Conservation (phyloP, 1,140 invertebrate genomes). For the Hyphantria cunea region DNA sequence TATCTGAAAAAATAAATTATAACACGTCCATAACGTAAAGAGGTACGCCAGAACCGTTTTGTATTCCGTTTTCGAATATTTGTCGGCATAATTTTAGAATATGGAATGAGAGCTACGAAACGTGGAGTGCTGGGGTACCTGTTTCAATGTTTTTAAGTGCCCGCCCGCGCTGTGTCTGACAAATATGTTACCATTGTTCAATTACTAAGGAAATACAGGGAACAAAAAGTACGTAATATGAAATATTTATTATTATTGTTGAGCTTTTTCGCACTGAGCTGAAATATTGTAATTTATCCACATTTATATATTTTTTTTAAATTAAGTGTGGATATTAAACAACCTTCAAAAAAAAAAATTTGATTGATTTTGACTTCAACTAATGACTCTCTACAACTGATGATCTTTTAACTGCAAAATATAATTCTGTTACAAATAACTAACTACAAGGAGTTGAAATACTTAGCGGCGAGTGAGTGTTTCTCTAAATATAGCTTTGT, state of each 20-base stretch:
- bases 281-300: no score
- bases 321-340: no score
- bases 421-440: no score
- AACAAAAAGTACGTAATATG: constrained; percentile 52
- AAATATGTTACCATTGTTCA: constrained; percentile 62
- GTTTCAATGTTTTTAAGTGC: constrained; percentile 60
- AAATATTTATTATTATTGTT: constrained; percentile 38
- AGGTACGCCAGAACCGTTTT: constrained; percentile 46
- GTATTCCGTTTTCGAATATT: constrained; percentile 56
- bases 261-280: constrained; percentile 21
- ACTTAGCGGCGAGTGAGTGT: no score
- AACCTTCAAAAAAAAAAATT: no score
- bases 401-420: no score
- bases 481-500: no score
- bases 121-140: constrained; percentile 49
- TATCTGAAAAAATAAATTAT: constrained; percentile 50
- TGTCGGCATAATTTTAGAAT: constrained; percentile 67
- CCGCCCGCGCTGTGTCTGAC: constrained; percentile 52
- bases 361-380: no score
- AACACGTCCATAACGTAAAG: constrained; percentile 54
- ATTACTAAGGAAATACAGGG: constrained; percentile 47
- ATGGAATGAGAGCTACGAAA: constrained; percentile 61
- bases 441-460: no score
- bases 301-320: no score
- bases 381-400: no score